A percentile compares a stretch with the other conserved stretches of the same genome.
Conservation (phyloP, 1,140 invertebrate genomes). For the Drosophila rufa region DNA sequence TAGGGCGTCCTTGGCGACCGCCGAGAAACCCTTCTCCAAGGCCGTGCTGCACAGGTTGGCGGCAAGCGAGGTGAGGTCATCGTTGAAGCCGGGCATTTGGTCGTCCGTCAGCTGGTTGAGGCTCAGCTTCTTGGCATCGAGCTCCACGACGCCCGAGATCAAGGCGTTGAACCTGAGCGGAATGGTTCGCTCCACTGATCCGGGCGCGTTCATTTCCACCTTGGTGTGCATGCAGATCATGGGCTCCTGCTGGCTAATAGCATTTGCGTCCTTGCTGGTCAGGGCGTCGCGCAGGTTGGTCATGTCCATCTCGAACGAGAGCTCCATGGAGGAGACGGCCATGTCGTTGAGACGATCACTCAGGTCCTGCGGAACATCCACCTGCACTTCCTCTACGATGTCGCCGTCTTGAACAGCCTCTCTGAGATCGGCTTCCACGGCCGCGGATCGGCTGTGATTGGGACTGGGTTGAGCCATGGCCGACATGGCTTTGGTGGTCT, state of each 20-base stretch:
- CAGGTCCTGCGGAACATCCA: constrained; percentile 54
- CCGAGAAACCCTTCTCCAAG: constrained; percentile 54
- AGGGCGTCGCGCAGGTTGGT: constrained; percentile 65
- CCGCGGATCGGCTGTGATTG: too few species aligned
- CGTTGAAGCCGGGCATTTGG: constrained; percentile 58
- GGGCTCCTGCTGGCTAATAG: background rate
- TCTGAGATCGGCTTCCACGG: background rate
- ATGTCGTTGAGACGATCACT: constrained; percentile 55
- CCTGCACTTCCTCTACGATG: constrained; percentile 29
- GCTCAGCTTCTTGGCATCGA: constrained; percentile 60
- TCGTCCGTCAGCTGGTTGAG: constrained; percentile 30
- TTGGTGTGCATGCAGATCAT: constrained; percentile 59
- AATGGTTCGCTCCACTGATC: background rate
- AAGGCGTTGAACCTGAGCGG: constrained; percentile 70
- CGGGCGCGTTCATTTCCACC: constrained; percentile 39
- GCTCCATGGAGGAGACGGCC: constrained; percentile 74
- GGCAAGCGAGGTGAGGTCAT: constrained; percentile 66
- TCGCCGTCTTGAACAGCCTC: background rate
- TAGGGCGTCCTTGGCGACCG: background rate
- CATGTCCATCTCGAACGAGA: constrained; percentile 81
- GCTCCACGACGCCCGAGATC: constrained; percentile 62
- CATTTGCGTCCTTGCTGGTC: background rate
- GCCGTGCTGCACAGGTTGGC: constrained; percentile 75
- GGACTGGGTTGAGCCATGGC: constrained; percentile 4
- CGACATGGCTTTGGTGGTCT: constrained; percentile 16